phyloP scores from a whole-genome alignment of 2,888 invertebrate species.

The Halocaridina rubra region DNA sequence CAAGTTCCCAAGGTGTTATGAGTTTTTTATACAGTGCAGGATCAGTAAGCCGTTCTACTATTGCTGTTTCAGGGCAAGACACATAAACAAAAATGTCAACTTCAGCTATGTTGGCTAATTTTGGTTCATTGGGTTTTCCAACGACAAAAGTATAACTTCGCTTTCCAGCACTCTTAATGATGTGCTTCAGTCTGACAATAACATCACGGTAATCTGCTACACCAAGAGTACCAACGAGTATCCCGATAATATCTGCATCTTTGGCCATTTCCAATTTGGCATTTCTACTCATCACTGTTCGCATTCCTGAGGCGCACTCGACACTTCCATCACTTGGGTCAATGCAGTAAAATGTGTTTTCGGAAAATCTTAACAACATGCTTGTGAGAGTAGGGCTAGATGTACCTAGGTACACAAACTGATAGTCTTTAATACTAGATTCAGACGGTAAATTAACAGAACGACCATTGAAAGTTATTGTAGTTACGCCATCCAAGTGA shows the following conservation, averaged over 20 bases:
- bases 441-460: constrained; percentile 6
- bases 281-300: constrained; percentile 43
- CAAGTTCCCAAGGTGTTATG: constrained; percentile 91
- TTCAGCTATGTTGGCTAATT: constrained; percentile 94
- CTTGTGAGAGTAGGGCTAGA: constrained; percentile 34
- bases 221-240: constrained; percentile 91
- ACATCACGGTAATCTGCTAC: constrained; percentile 82
- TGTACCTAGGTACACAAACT: constrained; percentile 51
- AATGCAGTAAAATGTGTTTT: constrained; percentile 29
- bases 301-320: background rate
- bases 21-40: constrained; percentile 88
- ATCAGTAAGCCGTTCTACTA: constrained; percentile 74
- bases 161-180: constrained; percentile 82
- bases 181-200: constrained; percentile 78
- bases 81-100: constrained; percentile 93
- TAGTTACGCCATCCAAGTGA: background rate
- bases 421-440: constrained; percentile 25
- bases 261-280: constrained; percentile 83
- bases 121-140: constrained; percentile 93
- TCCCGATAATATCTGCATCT: constrained; percentile 87
- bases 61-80: constrained; percentile 90
- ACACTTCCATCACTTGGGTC: background rate
- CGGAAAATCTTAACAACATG: constrained; percentile 28
- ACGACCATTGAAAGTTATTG: constrained; percentile 16
- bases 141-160: constrained; percentile 92